These are phyloP conservation scores for Oxytorus armatus DNA, from an alignment of 2,888 invertebrate genomes.

Conservation along the genomic window DNA sequence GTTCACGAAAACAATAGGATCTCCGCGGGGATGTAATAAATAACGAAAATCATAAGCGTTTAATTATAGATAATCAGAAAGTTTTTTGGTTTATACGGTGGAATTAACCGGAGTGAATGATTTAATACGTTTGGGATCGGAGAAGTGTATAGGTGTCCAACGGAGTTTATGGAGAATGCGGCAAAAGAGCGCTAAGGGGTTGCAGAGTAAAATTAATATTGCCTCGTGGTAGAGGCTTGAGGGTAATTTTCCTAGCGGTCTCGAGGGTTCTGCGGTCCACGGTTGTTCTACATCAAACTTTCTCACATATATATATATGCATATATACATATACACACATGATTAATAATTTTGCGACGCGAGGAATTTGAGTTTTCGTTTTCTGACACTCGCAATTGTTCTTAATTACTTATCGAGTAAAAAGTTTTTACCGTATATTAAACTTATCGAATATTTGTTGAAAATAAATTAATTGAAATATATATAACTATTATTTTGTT, in stretches of 20 bases:
- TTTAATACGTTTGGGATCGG: constrained; percentile 32
- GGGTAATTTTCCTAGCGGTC: constrained; percentile 50
- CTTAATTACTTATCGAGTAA: neutral
- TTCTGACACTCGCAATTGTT: neutral
- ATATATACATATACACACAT: neutral
- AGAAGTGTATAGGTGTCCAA: neutral
- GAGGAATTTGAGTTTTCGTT: constrained; percentile 9
- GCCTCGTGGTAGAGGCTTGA: constrained; percentile 32
- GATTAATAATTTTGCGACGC: constrained; percentile 17
- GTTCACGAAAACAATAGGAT: no score
- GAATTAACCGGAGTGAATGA: constrained; percentile 1
- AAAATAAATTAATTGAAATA: neutral
- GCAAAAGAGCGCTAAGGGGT: constrained; percentile 23
- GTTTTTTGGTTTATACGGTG: constrained; percentile 9
- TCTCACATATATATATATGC: neutral
- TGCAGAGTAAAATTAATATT: constrained; percentile 51
- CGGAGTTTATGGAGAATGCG: constrained; percentile 20
- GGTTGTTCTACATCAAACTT: constrained; percentile 26
- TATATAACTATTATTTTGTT: neutral
- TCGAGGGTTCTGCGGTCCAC: constrained; percentile 23
- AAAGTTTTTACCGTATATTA: neutral
- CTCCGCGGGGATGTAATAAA: no score
- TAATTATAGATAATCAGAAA: constrained; percentile 11
- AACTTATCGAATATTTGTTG: neutral
- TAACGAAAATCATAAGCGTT: neutral